Percentiles rank a stretch among this genome's conserved stretches.
Evolutionary conservation across 2,888 invertebrate species (phyloP).

Genomic region (Drosophila eohydei): DNA sequence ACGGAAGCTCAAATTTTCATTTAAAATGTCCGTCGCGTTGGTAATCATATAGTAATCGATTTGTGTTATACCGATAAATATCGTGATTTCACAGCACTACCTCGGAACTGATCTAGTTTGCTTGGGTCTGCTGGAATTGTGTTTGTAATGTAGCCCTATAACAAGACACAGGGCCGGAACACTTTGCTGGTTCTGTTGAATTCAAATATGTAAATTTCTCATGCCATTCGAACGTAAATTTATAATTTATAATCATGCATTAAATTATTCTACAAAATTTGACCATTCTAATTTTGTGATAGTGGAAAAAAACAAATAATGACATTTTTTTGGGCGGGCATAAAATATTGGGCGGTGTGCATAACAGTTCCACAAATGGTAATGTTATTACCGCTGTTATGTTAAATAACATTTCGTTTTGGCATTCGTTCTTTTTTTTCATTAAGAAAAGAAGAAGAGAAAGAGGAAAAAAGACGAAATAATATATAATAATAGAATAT

Average conservation of each 20-base stretch:
- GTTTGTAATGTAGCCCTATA: slow-evolving; percentile 4
- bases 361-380: slow-evolving; percentile 38
- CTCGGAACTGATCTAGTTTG: not conserved
- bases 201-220: slow-evolving; percentile 11
- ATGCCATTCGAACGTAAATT: not conserved
- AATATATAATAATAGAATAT: slow-evolving; percentile 76
- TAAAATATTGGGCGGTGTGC: slow-evolving; percentile 15
- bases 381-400: slow-evolving; percentile 53
- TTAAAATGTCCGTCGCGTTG: not conserved
- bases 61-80: not conserved
- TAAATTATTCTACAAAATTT: not conserved
- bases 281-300: too few species aligned
- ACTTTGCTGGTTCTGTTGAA: not conserved
- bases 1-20: not conserved
- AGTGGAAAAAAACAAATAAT: too few species aligned
- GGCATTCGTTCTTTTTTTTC: slow-evolving; percentile 67
- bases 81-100: not conserved
- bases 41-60: not conserved
- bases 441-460: slow-evolving; percentile 68
- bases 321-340: not conserved
- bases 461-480: slow-evolving; percentile 72
- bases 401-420: slow-evolving; percentile 64
- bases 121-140: not conserved
- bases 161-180: not conserved
- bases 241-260: not conserved